Evolutionary conservation across 2,888 invertebrate genomes (phyloP).

Genomic region (Andrena chrysosceles): DNA sequence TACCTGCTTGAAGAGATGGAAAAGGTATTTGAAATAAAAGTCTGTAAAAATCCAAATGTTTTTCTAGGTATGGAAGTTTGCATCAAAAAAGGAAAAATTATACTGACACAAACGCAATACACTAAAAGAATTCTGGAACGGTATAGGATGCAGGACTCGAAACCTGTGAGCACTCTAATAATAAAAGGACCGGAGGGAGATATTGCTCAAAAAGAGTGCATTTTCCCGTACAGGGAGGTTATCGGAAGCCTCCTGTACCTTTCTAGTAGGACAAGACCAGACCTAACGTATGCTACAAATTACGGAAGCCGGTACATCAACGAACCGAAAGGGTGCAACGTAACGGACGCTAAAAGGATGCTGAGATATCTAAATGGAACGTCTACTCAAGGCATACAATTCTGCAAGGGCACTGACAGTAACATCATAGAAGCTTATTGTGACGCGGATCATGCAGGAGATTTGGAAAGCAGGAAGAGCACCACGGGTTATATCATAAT

Average conservation of each 20-base stretch:
- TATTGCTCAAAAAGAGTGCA: too few species aligned
- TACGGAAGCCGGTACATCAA: not conserved
- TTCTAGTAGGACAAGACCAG: conserved; percentile 6
- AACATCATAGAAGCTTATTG: too few species aligned
- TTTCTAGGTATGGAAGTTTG: conserved; percentile 8
- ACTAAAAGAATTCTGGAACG: conserved; percentile 1
- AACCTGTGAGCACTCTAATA: not conserved
- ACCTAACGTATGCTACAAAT: not conserved
- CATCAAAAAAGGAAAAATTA: not conserved
- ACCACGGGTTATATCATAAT: too few species aligned
- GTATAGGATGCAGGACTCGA: not conserved
- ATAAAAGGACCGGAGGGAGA: not conserved
- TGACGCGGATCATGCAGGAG: too few species aligned
- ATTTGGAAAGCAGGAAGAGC: too few species aligned
- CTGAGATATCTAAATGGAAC: not conserved
- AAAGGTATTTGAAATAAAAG: conserved; percentile 3
- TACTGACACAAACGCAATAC: not conserved
- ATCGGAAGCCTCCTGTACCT: conserved; percentile 10
- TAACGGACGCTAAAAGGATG: too few species aligned
- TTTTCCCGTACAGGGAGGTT: not conserved
- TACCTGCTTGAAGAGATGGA: not conserved
- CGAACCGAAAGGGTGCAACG: too few species aligned
- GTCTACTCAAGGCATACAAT: too few species aligned
- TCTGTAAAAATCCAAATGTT: not conserved
- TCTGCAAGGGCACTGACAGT: too few species aligned